These are phyloP conservation scores for Spilosoma lubricipeda DNA, from an alignment of 2,888 invertebrate genomes.

Conservation along the genomic window DNA sequence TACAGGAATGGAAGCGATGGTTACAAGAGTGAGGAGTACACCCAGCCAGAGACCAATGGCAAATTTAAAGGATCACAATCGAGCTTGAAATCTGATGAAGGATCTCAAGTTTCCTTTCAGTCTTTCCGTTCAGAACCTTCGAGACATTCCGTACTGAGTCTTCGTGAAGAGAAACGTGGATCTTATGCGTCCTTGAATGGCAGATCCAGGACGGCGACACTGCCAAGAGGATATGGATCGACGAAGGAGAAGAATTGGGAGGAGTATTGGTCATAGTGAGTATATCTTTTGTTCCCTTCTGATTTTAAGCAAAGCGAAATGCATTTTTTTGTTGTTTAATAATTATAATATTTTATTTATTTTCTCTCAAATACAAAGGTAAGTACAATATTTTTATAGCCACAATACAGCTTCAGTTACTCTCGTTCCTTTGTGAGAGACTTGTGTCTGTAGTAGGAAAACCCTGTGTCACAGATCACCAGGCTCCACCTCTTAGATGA, in stretches of 20 bases:
- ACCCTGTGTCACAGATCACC: too few species aligned
- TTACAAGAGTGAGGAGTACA: conserved; percentile 61
- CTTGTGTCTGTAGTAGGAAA: too few species aligned
- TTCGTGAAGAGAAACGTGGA: conserved; percentile 70
- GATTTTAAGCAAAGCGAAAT: not conserved
- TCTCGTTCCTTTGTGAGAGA: too few species aligned
- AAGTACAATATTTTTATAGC: too few species aligned
- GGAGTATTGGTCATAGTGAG: conserved; percentile 83
- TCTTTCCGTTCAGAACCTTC: conserved; percentile 78
- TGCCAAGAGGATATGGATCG: conserved; percentile 79
- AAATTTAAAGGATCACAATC: conserved; percentile 68
- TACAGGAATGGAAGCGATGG: conserved; percentile 58
- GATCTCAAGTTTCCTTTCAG: conserved; percentile 72
- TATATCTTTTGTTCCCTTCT: conserved; percentile 33
- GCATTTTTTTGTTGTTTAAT: too few species aligned
- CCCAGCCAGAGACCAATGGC: conserved; percentile 62
- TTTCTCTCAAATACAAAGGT: too few species aligned
- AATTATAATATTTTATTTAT: too few species aligned
- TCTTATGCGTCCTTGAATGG: conserved; percentile 69
- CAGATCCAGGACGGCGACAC: conserved; percentile 71
- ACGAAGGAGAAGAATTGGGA: conserved; percentile 80
- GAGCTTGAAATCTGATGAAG: conserved; percentile 74
- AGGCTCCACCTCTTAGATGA: too few species aligned
- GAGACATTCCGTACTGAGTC: conserved; percentile 70
- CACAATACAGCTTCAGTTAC: too few species aligned